These are phyloP conservation scores for Pachliopta kotzebuea DNA, from an alignment of 2,888 invertebrate genomes.

Conservation along the genomic window DNA sequence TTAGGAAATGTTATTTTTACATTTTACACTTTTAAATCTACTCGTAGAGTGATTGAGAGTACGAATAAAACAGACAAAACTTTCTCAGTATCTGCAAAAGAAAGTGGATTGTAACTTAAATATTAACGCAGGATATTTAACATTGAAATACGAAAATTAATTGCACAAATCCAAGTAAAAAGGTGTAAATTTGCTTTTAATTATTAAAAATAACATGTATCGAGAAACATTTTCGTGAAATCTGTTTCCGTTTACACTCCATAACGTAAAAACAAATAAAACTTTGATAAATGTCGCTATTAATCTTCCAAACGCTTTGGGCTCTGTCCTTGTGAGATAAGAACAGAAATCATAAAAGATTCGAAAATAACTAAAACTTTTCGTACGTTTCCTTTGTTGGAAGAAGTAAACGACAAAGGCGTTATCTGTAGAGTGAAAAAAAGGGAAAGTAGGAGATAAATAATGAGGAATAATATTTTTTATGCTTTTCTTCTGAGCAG, in stretches of 20 bases:
- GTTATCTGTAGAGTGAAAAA: conserved; percentile 19
- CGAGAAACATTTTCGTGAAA: background rate
- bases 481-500: background rate
- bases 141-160: no score
- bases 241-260: conserved; percentile 5
- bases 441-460: conserved; percentile 2
- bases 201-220: background rate
- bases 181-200: background rate
- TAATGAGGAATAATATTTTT: conserved; percentile 8
- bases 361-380: conserved; percentile 24
- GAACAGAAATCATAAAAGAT: conserved; percentile 31
- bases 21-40: no score
- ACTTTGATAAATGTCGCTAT: conserved; percentile 70
- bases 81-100: no score
- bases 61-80: no score
- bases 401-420: conserved; percentile 16
- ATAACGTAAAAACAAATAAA: conserved; percentile 58
- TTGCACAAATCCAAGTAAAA: no score
- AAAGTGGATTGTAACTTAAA: no score
- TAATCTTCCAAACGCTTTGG: conserved; percentile 58
- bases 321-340: conserved; percentile 44
- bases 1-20: no score
- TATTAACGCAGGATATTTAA: no score
- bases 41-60: no score
- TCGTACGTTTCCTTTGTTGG: conserved; percentile 22